A percentile compares a stretch with the other conserved stretches of the same genome.
Evolutionary conservation across 2,113 vertebrate genomes (phyloP).

Genomic region (Callaeas wilsoni): DNA sequence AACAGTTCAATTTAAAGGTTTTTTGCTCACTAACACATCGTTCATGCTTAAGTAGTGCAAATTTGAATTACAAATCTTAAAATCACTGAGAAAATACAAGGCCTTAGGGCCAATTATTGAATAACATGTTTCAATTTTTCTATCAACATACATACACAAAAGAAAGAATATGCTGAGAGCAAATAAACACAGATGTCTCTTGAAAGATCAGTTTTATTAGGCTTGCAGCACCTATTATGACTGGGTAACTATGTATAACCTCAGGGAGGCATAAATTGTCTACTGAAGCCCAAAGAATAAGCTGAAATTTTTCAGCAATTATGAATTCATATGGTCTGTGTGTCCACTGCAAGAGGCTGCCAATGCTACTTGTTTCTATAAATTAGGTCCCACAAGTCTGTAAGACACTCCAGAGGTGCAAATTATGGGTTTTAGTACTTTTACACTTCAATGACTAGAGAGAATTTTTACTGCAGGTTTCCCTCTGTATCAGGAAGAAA

Average conservation of each 20-base stretch:
- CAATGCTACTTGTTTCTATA: neutral
- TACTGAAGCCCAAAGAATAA: neutral
- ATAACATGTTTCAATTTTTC: neutral
- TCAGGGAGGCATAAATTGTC: neutral
- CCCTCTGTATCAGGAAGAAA: neutral
- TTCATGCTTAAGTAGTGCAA: neutral
- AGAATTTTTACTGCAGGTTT: neutral
- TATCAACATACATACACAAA: neutral
- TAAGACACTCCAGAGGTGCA: neutral
- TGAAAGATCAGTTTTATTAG: neutral
- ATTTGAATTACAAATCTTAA: constrained; percentile 15
- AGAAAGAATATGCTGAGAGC: neutral
- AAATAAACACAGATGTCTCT: neutral
- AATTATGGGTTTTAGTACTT: neutral
- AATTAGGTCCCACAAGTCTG: neutral
- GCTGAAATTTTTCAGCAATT: neutral
- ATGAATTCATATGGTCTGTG: neutral
- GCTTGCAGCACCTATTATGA: neutral
- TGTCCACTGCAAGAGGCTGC: neutral
- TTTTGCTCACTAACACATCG: neutral
- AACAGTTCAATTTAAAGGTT: neutral
- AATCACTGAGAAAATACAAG: neutral
- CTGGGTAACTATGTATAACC: neutral
- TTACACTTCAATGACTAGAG: neutral
- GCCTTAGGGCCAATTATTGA: neutral